Conservation (phyloP, 2,113 vertebrate genomes). For the Brachyhypopomus occidentalis region DNA sequence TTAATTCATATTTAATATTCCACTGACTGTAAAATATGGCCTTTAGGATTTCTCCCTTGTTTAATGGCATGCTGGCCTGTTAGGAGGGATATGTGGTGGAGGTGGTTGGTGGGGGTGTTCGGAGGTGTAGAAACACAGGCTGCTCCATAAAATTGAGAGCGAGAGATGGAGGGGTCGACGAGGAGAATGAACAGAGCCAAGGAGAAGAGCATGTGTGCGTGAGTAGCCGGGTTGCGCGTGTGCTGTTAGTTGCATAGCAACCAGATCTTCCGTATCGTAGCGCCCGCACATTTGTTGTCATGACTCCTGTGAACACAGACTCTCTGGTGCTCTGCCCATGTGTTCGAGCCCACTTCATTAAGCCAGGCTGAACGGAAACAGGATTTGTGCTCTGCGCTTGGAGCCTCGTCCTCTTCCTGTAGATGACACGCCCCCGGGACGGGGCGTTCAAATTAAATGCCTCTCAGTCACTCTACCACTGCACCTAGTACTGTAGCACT, state of each 20-base stretch:
- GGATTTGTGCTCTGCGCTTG: background rate
- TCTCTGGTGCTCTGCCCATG: slow-evolving; percentile 1
- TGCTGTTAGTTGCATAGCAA: slow-evolving; percentile 63
- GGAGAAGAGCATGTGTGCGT: background rate
- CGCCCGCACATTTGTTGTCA: slow-evolving; percentile 53
- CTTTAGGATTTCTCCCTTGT: background rate
- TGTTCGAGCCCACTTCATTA: slow-evolving; percentile 20
- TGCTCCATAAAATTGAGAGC: background rate
- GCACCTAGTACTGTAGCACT: background rate
- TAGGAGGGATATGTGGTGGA: background rate
- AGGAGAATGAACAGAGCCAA: background rate
- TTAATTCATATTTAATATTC: background rate
- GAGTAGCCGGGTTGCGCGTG: slow-evolving; percentile 16
- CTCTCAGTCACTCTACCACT: background rate
- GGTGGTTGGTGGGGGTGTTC: too few relatives aligned
- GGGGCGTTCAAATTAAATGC: background rate
- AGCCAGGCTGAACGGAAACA: background rate
- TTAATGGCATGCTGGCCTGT: background rate
- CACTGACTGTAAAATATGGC: background rate
- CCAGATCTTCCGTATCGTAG: slow-evolving; percentile 58
- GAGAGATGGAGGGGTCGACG: slow-evolving; percentile 3
- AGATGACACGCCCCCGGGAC: background rate
- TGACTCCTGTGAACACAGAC: slow-evolving; percentile 5
- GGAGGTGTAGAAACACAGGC: too few relatives aligned
- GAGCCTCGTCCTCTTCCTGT: background rate